These are phyloP conservation scores for Rallus limicola DNA, from an alignment of 2,113 vertebrate species.

Conservation along the genomic window DNA sequence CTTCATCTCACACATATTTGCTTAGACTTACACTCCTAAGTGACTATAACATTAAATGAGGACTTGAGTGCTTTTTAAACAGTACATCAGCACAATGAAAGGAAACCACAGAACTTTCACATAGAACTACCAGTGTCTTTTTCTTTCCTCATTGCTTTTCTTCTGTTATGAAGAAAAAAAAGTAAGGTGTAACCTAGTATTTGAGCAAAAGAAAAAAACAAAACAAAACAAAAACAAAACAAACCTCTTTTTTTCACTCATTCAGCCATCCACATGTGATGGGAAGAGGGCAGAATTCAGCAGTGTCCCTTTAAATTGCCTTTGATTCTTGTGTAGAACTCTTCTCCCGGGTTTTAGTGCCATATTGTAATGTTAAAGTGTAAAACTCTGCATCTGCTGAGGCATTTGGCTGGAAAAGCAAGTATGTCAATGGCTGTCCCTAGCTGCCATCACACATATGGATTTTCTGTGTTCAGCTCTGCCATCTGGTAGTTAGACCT, in stretches of 20 bases:
- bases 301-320: slow-evolving; percentile 70
- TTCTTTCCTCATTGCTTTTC: not conserved
- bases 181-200: not conserved
- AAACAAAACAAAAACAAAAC: no score
- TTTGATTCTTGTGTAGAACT: slow-evolving; percentile 62
- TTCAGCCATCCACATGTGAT: not conserved
- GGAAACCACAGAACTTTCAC: accelerated
- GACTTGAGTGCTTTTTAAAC: not conserved
- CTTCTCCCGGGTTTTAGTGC: slow-evolving; percentile 73
- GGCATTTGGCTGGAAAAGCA: slow-evolving; percentile 81
- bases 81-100: not conserved
- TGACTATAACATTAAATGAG: not conserved
- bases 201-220: not conserved
- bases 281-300: slow-evolving; percentile 14
- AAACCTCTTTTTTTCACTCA: not conserved
- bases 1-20: not conserved
- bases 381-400: slow-evolving; percentile 81
- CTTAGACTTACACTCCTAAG: not conserved
- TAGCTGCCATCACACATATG: slow-evolving; percentile 79
- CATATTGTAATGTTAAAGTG: slow-evolving; percentile 82
- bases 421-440: slow-evolving; percentile 77
- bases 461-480: slow-evolving; percentile 78
- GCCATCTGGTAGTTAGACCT: slow-evolving; percentile 78
- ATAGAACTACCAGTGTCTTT: not conserved
- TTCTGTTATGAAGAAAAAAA: not conserved